A percentile compares a stretch with the other conserved stretches of the same genome.
Conservation (phyloP, 2,888 invertebrate species). For the Lymantria monacha region DNA sequence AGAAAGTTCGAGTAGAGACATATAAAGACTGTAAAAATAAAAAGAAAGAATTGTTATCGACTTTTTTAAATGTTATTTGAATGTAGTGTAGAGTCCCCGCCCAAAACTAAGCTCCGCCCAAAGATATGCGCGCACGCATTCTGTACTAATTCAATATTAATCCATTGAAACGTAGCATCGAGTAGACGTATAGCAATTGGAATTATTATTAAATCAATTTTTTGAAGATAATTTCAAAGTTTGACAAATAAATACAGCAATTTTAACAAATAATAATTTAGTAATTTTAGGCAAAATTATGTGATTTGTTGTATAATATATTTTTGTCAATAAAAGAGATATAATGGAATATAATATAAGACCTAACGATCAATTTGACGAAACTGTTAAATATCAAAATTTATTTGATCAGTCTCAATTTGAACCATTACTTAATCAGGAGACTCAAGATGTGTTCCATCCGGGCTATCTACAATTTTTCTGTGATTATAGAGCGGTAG, state of each 20-base stretch:
- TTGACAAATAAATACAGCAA: background rate
- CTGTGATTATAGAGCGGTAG: constrained; percentile 50
- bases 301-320: background rate
- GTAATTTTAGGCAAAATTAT: background rate
- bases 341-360: constrained; percentile 49
- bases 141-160: constrained; percentile 28
- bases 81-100: constrained; percentile 44
- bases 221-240: background rate
- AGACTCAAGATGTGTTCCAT: constrained; percentile 21
- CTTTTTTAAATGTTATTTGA: no score
- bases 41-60: no score
- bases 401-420: constrained; percentile 10
- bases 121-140: constrained; percentile 26
- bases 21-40: no score
- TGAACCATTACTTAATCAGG: constrained; percentile 28
- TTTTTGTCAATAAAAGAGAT: background rate
- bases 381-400: constrained; percentile 25
- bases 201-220: no score
- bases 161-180: constrained; percentile 27
- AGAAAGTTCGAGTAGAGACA: no score
- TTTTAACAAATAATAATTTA: background rate
- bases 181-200: constrained; percentile 17
- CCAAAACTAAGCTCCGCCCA: constrained; percentile 50
- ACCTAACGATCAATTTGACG: constrained; percentile 44
- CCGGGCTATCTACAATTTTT: constrained; percentile 53